A percentile compares a stretch with the other conserved stretches of the same genome.
Conservation (phyloP, 2,113 vertebrate genomes). For the Herpailurus yagouaroundi region DNA sequence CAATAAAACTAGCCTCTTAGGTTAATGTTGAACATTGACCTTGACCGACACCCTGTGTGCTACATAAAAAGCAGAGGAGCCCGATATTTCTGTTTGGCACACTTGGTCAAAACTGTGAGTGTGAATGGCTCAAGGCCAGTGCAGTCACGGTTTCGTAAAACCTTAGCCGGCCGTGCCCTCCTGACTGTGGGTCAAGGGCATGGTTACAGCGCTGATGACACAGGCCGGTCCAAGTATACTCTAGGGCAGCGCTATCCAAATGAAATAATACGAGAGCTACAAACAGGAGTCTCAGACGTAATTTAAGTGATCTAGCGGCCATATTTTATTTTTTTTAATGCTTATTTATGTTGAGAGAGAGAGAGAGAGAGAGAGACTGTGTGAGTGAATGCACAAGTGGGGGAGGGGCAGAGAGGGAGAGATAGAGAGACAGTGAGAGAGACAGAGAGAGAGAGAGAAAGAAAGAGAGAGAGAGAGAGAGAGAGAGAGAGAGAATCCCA, state of each 20-base stretch:
- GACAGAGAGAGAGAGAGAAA: neutral
- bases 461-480: neutral
- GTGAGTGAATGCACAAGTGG: too few species aligned
- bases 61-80: neutral
- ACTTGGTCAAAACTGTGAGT: neutral
- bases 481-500: neutral
- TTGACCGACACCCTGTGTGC: neutral
- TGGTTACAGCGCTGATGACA: too few species aligned
- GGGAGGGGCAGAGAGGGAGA: too few species aligned
- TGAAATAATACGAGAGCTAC: neutral
- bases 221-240: neutral
- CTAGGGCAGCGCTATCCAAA: neutral
- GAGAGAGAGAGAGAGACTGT: neutral
- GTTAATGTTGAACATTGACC: neutral
- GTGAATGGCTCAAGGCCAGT: neutral
- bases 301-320: neutral
- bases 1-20: too few species aligned
- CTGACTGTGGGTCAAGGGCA: neutral
- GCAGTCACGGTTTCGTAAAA: neutral
- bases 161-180: neutral
- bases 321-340: too few species aligned
- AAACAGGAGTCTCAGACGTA: neutral
- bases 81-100: neutral
- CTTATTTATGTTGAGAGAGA: neutral
- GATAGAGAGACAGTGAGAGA: neutral